Percentiles rank a stretch among this genome's conserved stretches.
phyloP scores from a whole-genome alignment of 2,113 vertebrate genomes.

The Tichodroma muraria region DNA sequence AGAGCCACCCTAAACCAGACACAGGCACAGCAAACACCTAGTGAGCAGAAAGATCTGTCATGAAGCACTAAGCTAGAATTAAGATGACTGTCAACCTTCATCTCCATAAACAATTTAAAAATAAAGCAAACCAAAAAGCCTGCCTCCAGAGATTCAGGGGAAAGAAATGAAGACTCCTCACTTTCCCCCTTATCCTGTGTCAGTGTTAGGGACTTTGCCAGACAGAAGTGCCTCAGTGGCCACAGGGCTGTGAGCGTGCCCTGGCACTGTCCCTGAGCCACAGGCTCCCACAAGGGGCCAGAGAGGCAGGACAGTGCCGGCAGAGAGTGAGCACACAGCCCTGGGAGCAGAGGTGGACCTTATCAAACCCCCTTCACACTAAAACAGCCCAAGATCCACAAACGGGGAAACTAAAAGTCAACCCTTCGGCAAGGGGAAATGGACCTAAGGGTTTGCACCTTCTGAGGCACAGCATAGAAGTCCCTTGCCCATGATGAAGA shows the following conservation, averaged over 20 bases:
- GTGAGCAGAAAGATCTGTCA: background rate
- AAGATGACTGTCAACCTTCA: background rate
- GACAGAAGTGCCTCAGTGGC: background rate
- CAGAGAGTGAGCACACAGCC: background rate
- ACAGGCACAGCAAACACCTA: background rate
- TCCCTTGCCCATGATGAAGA: background rate
- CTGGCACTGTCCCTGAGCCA: background rate
- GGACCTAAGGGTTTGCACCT: background rate
- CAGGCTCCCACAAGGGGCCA: background rate
- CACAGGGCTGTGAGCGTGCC: background rate
- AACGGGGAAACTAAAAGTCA: background rate
- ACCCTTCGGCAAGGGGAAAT: background rate
- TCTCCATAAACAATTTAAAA: rapidly evolving
- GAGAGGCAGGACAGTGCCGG: background rate
- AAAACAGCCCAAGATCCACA: background rate
- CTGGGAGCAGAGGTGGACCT: background rate
- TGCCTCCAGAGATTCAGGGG: background rate
- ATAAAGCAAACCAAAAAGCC: background rate
- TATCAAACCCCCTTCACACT: too few relatives aligned
- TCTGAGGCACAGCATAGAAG: background rate
- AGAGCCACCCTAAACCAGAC: background rate
- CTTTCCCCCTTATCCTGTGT: background rate
- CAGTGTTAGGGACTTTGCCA: background rate
- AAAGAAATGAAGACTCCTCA: background rate
- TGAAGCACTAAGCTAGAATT: background rate